Base-by-base conservation (phyloP, 92 coral and sea anemone species). In the Bergia sp. region DNA sequence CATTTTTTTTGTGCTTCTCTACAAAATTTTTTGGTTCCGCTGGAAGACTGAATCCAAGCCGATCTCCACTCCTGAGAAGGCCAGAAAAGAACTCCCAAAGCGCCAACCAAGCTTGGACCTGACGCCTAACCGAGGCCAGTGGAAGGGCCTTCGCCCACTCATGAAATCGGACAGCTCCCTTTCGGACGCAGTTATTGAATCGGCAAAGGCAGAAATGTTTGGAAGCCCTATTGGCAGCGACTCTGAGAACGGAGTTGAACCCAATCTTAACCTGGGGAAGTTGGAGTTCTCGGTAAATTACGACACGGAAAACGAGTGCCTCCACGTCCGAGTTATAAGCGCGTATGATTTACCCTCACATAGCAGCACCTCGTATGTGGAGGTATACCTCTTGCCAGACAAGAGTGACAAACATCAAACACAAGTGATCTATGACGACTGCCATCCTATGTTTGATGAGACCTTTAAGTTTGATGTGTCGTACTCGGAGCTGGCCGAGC, bases 161-260 rank as follows among this genome's bases (percentile, higher is more conserved):
- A 97, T 97, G 99, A 92, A 93, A 75, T 82, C 98, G 15, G 99
- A 97, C 92, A 97, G 99, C 89, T 97, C 99, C 0, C 81, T 84
- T 40, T 97, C 99, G 15, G 99, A 97, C 10, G 58, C 94, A 71
- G 85, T 20, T 57, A 61, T 94, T 23, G 95, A 92, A 4, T 74
- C 90, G 4, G 85, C 92, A 7, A 82, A 69, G 80, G 66, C 89
- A 64, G 86, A 91, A 79, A 88, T 89, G n/a, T 89, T 88, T 42
- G 92, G 93, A 57, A 76, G 89, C 8, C 90, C 91, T 77, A 92
- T 96, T 0, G 86, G 96, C 10, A 93, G 94, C 82, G 98, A 97
- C 40, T 91, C 98, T 20, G 98, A 96, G 23, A 90, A 85, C n/a
- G 90, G 94, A 45, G 57, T 82, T 43, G 96, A 92, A 12, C 89